A percentile compares a stretch with the other conserved stretches of the same genome.
Evolutionary conservation across 2,888 invertebrate genomes (phyloP).

Genomic region (Lasioglossum marginatum): DNA sequence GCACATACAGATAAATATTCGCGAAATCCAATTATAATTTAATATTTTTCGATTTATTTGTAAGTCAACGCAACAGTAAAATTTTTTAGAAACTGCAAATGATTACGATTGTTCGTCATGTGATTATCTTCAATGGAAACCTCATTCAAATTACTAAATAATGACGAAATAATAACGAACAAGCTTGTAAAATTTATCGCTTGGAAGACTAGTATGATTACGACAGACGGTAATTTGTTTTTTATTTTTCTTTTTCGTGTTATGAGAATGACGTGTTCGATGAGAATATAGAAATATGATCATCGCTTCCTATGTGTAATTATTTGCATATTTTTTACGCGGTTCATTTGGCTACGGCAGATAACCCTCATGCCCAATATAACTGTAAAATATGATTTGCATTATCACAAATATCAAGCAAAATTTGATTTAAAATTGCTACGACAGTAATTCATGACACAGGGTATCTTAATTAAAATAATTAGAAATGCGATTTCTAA

Average conservation of each 20-base stretch:
- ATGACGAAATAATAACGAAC: neutral
- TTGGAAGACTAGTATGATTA: neutral
- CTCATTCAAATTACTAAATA: neutral
- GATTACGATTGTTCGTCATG: neutral
- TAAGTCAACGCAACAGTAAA: neutral
- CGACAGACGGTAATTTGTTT: slow-evolving; percentile 16
- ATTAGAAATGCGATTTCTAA: neutral
- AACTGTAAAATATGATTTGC: neutral
- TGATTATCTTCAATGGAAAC: neutral
- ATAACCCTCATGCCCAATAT: neutral
- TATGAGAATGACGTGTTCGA: slow-evolving; percentile 30
- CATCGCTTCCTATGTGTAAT: neutral
- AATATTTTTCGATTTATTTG: neutral
- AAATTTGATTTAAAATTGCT: neutral
- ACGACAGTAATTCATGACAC: neutral
- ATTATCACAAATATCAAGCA: neutral
- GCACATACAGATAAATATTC: neutral
- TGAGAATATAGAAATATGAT: slow-evolving; percentile 21
- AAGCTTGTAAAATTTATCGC: neutral
- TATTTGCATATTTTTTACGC: neutral
- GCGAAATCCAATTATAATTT: neutral
- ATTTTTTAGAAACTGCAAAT: neutral
- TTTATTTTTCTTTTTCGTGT: slow-evolving; percentile 5
- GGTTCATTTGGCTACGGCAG: neutral
- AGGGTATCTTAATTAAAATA: neutral